A percentile compares a stretch with the other conserved stretches of the same genome.
These are phyloP conservation scores for Garra rufa DNA, from an alignment of 2,113 vertebrate genomes.

Conservation along the genomic window DNA sequence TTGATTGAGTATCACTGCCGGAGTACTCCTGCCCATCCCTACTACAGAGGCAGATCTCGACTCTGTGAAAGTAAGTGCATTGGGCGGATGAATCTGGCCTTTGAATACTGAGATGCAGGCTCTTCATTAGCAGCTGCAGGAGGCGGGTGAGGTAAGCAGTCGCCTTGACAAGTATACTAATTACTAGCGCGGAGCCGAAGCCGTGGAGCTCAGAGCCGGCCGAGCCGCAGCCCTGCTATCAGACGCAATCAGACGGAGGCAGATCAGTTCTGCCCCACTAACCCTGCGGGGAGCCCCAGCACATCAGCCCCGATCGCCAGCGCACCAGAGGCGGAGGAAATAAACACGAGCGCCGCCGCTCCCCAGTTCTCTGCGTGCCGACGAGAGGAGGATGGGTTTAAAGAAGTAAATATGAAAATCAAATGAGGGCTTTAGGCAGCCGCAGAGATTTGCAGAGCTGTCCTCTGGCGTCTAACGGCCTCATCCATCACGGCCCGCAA, in stretches of 20 bases:
- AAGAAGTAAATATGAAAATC: slow-evolving; percentile 99
- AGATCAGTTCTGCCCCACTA: slow-evolving; percentile 99
- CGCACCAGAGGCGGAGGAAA: neutral
- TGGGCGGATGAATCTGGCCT: slow-evolving; percentile 81
- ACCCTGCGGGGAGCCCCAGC: slow-evolving; percentile 87
- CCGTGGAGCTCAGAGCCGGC: slow-evolving; percentile 89
- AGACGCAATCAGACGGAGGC: slow-evolving; percentile 91
- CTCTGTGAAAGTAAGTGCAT: neutral
- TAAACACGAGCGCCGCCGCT: neutral
- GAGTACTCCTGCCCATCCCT: no score
- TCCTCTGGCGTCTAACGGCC: slow-evolving; percentile 96
- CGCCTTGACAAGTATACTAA: slow-evolving; percentile 99
- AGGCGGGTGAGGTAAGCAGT: slow-evolving; percentile 89
- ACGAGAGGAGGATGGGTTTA: slow-evolving; percentile 99
- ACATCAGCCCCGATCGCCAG: neutral
- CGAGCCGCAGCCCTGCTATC: slow-evolving; percentile 68
- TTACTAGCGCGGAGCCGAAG: slow-evolving; percentile 87
- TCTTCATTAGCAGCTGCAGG: slow-evolving; percentile 85
- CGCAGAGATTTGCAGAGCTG: slow-evolving; percentile 99
- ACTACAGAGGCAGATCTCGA: neutral
- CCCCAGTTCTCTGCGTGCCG: slow-evolving; percentile 82
- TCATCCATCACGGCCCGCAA: slow-evolving; percentile 99
- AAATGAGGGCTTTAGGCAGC: slow-evolving; percentile 99
- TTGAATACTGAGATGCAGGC: slow-evolving; percentile 87
- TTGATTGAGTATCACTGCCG: no score